These are phyloP conservation scores for Etheostoma perlongum DNA, from an alignment of 2,797 vertebrate species.

Conservation along the genomic window DNA sequence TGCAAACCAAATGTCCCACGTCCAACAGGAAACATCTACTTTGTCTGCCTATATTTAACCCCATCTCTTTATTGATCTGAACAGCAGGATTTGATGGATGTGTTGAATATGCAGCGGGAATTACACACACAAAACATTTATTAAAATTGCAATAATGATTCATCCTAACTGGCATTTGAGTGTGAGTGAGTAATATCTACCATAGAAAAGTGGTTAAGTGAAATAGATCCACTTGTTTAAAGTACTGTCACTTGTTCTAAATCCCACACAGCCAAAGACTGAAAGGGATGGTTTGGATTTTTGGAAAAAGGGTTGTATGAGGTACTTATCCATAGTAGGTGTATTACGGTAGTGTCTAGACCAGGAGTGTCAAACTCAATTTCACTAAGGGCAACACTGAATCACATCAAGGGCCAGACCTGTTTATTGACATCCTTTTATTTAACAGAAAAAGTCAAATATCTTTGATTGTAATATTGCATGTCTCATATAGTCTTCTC, in stretches of 20 bases:
- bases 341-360: too few relatives aligned
- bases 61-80: neutral
- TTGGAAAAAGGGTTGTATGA: too few relatives aligned
- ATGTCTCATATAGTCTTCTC: too few relatives aligned
- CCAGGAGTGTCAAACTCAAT: too few relatives aligned
- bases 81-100: neutral
- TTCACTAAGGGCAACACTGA: too few relatives aligned
- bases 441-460: too few relatives aligned
- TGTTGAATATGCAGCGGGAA: neutral
- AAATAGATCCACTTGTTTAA: neutral
- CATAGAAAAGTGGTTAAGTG: neutral
- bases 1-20: slow-evolving; percentile 22
- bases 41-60: neutral
- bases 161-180: slow-evolving; percentile 2
- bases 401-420: too few relatives aligned
- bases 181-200: neutral
- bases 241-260: slow-evolving; percentile 3
- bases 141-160: slow-evolving; percentile 10
- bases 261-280: neutral
- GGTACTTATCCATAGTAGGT: too few relatives aligned
- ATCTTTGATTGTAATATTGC: too few relatives aligned
- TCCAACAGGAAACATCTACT: neutral
- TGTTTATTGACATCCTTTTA: too few relatives aligned
- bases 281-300: neutral
- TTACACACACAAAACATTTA: slow-evolving; percentile 2